These are phyloP conservation scores for Dunckerocampus dactyliophorus DNA, from an alignment of 2,113 vertebrate species.

Conservation along the genomic window DNA sequence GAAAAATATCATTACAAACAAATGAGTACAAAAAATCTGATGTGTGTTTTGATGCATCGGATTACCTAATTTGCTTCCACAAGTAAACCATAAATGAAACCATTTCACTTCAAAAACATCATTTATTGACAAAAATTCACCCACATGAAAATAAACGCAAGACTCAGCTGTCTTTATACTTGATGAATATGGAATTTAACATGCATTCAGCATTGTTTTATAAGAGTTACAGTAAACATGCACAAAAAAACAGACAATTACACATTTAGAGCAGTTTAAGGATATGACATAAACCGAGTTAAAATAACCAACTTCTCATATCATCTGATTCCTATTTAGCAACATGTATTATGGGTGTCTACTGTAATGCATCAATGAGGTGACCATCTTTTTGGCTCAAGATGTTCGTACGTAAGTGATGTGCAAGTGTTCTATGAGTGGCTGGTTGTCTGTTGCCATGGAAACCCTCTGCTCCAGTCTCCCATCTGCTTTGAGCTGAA, in stretches of 20 bases:
- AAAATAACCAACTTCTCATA: neutral
- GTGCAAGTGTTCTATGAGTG: slow-evolving; percentile 86
- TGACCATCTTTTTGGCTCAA: slow-evolving; percentile 34
- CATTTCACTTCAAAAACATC: too few relatives aligned
- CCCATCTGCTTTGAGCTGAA: slow-evolving; percentile 86
- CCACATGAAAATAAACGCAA: too few relatives aligned
- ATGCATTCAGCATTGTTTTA: neutral
- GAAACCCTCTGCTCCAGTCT: slow-evolving; percentile 92
- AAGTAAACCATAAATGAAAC: too few relatives aligned
- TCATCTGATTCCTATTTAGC: neutral
- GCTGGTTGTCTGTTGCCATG: slow-evolving; percentile 90
- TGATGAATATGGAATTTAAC: neutral
- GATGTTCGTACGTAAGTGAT: slow-evolving; percentile 80
- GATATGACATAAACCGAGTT: neutral
- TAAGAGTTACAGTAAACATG: neutral
- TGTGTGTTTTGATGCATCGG: too few relatives aligned
- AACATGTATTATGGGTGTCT: neutral
- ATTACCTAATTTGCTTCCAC: too few relatives aligned
- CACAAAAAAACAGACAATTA: neutral
- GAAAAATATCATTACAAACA: too few relatives aligned
- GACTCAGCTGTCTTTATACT: neutral
- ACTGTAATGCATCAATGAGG: neutral
- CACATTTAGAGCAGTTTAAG: neutral
- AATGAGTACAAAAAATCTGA: too few relatives aligned
- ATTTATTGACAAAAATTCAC: too few relatives aligned